Conservation (phyloP, 1,140 invertebrate species). For the Proctacanthus coquilletti region DNA sequence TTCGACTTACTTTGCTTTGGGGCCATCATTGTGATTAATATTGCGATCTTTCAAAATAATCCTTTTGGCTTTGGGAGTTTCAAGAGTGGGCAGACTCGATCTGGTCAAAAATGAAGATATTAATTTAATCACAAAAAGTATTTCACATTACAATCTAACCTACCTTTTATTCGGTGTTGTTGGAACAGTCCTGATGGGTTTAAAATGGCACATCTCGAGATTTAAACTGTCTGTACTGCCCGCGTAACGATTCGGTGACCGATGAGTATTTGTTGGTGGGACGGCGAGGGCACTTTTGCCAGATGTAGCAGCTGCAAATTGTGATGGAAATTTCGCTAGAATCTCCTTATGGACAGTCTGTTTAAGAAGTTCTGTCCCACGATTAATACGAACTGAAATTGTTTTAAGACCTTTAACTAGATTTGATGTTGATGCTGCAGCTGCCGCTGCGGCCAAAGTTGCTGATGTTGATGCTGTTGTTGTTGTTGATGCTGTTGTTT, state of each 20-base stretch:
- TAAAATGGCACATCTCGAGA: slow-evolving; percentile 42
- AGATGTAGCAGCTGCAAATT: slow-evolving; percentile 14
- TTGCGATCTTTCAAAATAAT: too few species aligned
- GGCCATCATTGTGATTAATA: too few species aligned
- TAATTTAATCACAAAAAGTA: too few species aligned
- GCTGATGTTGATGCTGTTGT: slow-evolving; percentile 16
- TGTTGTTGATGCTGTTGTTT: slow-evolving; percentile 29
- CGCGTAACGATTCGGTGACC: slow-evolving; percentile 19
- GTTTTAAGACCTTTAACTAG: slow-evolving; percentile 31
- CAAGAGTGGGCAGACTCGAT: too few species aligned
- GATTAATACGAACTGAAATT: slow-evolving; percentile 29
- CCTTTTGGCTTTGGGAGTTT: too few species aligned
- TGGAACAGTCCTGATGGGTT: slow-evolving; percentile 38
- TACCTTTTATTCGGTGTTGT: slow-evolving; percentile 28
- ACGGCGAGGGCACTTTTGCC: slow-evolving; percentile 7
- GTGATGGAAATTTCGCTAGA: slow-evolving; percentile 28
- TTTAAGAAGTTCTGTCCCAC: slow-evolving; percentile 36
- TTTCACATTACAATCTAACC: too few species aligned
- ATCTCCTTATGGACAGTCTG: slow-evolving; percentile 32
- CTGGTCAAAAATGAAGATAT: too few species aligned
- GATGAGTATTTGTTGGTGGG: slow-evolving; percentile 18
- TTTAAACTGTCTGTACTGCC: slow-evolving; percentile 40
- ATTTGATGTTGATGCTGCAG: slow-evolving; percentile 18
- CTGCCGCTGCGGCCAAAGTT: slow-evolving; percentile 11
- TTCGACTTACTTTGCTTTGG: too few species aligned